Conservation (phyloP, 2,888 invertebrate genomes). For the Polyommatus icarus region DNA sequence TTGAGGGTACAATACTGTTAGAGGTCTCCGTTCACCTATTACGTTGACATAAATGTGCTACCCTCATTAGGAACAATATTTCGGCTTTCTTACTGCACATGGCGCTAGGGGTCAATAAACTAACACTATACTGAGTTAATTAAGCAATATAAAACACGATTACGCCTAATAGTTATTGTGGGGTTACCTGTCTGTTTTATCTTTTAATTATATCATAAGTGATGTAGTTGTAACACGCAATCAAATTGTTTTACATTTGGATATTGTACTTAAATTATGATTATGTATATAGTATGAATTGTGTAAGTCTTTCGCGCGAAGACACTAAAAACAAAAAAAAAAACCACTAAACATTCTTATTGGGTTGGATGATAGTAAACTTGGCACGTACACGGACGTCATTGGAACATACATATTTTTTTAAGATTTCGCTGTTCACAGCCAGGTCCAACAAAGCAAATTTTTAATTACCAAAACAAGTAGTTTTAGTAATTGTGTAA, state of each 20-base stretch:
- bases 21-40: not conserved
- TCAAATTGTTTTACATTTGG: not conserved
- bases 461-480: no score
- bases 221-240: not conserved
- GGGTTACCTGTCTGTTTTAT: constrained; percentile 18
- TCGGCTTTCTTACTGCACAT: constrained; percentile 23
- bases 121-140: constrained; percentile 16
- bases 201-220: constrained; percentile 26
- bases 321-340: no score
- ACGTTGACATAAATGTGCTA: not conserved
- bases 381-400: no score
- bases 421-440: no score
- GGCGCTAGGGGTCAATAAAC: constrained; percentile 9
- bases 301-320: not conserved
- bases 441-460: no score
- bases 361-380: no score
- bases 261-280: not conserved
- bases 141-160: constrained; percentile 30
- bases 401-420: no score
- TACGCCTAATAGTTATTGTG: constrained; percentile 4
- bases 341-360: no score
- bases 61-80: constrained; percentile 29
- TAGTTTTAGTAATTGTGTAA: no score
- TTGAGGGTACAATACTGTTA: not conserved
- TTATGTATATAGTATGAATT: no score